A percentile compares a stretch with the other conserved stretches of the same genome.
phyloP scores from a whole-genome alignment of 2,113 vertebrate species.

The Stegastes partitus region DNA sequence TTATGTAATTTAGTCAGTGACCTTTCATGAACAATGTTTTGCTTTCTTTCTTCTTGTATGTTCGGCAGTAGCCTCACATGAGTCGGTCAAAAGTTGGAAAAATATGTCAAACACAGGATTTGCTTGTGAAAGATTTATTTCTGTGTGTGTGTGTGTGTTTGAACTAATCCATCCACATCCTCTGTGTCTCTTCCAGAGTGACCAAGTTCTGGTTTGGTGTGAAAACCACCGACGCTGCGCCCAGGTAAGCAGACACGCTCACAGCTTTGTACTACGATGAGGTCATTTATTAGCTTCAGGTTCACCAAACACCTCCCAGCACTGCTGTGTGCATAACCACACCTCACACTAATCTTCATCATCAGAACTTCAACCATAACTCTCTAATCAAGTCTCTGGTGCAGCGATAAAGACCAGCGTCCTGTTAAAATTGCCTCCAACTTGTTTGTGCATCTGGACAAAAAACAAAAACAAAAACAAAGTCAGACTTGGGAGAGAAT shows the following conservation, averaged over 20 bases:
- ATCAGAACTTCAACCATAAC: neutral
- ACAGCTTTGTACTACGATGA: conserved; percentile 9
- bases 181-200: conserved; percentile 69
- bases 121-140: conserved; percentile 34
- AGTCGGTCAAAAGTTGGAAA: neutral
- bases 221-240: conserved; percentile 79
- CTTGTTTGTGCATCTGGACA: neutral
- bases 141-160: conserved; percentile 31
- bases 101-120: conserved; percentile 23
- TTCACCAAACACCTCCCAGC: neutral
- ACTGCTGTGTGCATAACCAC: neutral
- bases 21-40: conserved; percentile 67
- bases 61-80: neutral
- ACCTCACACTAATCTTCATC: neutral
- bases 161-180: conserved; percentile 47
- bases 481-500: neutral
- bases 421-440: neutral
- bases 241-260: conserved; percentile 73
- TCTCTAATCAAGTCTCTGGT: neutral
- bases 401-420: neutral
- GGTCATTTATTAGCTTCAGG: neutral
- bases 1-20: conserved; percentile 37
- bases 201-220: conserved; percentile 81
- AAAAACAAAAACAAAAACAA: neutral
- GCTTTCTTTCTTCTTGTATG: conserved; percentile 30